A percentile compares a stretch with the other conserved stretches of the same genome.
phyloP scores from a whole-genome alignment of 2,113 vertebrate genomes.

The Microcebus ravelobensis region DNA sequence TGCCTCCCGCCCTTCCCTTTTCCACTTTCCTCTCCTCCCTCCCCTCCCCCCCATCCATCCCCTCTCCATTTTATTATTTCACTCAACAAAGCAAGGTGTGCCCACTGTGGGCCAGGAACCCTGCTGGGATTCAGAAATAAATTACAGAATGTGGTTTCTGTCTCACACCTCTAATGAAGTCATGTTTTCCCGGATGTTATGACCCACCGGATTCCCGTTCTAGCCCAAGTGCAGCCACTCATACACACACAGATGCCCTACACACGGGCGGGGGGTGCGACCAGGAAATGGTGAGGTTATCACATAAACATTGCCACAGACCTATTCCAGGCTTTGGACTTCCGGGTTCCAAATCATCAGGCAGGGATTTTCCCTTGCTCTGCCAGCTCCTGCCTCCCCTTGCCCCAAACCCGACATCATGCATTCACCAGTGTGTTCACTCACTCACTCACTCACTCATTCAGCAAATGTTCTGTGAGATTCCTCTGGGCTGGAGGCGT shows the following conservation, averaged over 20 bases:
- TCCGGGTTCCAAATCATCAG: not conserved
- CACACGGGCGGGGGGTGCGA: fast-evolving
- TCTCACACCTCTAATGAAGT: not conserved
- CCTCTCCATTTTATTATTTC: not conserved
- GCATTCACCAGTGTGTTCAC: fast-evolving
- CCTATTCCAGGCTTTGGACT: not conserved
- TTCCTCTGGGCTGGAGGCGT: not conserved
- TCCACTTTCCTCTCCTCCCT: fast-evolving
- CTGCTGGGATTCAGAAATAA: not conserved
- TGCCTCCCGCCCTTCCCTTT: too few species aligned
- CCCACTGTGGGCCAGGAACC: not conserved
- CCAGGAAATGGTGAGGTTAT: too few species aligned
- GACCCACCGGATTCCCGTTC: not conserved
- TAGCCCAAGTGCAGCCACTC: not conserved
- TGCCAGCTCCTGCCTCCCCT: not conserved
- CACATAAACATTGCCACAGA: fast-evolving
- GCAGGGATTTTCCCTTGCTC: not conserved
- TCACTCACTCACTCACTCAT: not conserved
- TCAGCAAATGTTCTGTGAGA: not conserved
- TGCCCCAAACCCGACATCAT: not conserved
- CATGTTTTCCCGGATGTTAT: not conserved
- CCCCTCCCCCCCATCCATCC: fast-evolving
- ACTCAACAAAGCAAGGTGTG: not conserved
- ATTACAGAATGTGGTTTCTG: not conserved
- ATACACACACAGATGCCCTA: fast-evolving